Evolutionary conservation across 2,797 vertebrate species (phyloP).

Genomic region (Danio aesculapii): DNA sequence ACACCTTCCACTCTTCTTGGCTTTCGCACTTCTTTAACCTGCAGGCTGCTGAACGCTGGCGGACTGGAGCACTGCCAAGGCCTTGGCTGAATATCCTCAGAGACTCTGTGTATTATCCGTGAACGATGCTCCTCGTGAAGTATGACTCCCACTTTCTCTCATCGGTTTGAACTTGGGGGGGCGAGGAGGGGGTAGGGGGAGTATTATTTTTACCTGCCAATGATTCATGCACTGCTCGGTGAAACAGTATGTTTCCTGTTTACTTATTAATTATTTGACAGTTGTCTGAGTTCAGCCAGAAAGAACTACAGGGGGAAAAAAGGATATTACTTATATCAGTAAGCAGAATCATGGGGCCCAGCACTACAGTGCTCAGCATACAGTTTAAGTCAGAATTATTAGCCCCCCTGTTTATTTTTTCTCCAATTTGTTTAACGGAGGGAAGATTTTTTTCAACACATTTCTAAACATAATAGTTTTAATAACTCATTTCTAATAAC

Average conservation of each 20-base stretch:
- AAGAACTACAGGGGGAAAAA: no score
- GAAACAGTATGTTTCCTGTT: slow-evolving; percentile 19
- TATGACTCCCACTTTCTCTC: slow-evolving; percentile 4
- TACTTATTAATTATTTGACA: slow-evolving; percentile 4
- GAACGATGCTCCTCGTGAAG: slow-evolving; percentile 26
- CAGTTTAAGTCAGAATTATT: no score
- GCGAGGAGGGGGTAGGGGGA: slow-evolving; percentile 7
- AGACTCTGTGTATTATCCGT: slow-evolving; percentile 36
- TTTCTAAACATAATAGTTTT: no score
- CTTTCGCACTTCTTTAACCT: slow-evolving; percentile 15
- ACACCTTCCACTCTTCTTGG: slow-evolving; percentile 15
- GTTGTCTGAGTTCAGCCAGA: neutral
- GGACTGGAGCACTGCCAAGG: slow-evolving; percentile 18
- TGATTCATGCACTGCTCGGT: neutral
- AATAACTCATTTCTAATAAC: no score
- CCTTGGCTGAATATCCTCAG: slow-evolving; percentile 3
- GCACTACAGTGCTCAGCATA: no score
- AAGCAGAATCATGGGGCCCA: no score
- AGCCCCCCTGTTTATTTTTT: no score
- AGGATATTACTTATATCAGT: no score
- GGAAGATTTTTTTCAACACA: no score
- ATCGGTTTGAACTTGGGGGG: slow-evolving; percentile 21
- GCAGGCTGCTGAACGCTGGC: slow-evolving; percentile 23
- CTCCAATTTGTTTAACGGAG: no score
- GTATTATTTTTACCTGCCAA: slow-evolving; percentile 28